Percentiles rank a stretch among this genome's conserved stretches.
These are phyloP conservation scores for Apostichopus japonicus DNA, from an alignment of 35 echinoderm and acorn worm species.

Conservation along the genomic window DNA sequence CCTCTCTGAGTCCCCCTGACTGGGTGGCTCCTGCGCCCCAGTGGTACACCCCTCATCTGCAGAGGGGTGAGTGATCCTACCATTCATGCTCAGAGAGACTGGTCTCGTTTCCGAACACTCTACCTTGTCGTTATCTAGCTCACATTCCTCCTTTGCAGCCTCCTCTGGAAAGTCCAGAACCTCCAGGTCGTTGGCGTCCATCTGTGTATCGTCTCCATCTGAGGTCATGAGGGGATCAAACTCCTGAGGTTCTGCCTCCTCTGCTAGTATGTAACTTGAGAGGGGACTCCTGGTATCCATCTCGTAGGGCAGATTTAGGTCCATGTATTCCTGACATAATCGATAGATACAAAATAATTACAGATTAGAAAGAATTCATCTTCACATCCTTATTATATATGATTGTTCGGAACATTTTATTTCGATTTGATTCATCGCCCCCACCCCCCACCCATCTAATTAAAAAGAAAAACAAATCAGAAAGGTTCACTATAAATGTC, in stretches of 20 bases:
- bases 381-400: no score
- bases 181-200: constrained; percentile 30
- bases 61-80: constrained; percentile 26
- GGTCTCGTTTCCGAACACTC: constrained; percentile 57
- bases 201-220: constrained; percentile 24
- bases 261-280: constrained; percentile 53
- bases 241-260: constrained; percentile 55
- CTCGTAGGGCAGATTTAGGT: constrained; percentile 78
- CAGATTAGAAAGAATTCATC: no score
- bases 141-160: constrained; percentile 10
- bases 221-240: constrained; percentile 32
- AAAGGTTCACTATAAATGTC: no score
- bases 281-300: constrained; percentile 63
- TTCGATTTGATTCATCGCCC: no score
- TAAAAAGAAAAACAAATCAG: no score
- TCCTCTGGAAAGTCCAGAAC: constrained; percentile 13
- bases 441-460: no score
- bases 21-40: background rate
- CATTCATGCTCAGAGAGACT: constrained; percentile 65
- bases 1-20: constrained; percentile 28
- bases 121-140: background rate
- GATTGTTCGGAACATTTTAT: no score
- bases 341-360: no score
- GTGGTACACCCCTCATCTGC: background rate
- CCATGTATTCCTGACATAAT: constrained; percentile 84